phyloP scores from a whole-genome alignment of 2,888 invertebrate genomes.

The Melipona bicolor region DNA sequence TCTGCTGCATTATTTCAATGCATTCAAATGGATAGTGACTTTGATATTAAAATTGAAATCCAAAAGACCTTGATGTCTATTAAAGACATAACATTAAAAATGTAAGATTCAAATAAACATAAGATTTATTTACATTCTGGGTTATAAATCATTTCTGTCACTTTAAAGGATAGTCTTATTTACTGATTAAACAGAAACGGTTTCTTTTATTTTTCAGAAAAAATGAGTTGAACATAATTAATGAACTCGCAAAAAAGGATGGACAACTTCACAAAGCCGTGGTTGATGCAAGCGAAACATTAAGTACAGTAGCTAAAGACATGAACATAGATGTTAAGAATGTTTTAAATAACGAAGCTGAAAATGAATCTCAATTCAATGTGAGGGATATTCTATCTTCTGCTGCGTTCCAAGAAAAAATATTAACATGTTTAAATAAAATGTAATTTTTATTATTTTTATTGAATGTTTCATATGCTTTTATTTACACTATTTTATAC shows the following conservation, averaged over 20 bases:
- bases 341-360: not conserved
- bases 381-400: not conserved
- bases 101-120: constrained; percentile 56
- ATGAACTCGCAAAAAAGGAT: constrained; percentile 61
- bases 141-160: not conserved
- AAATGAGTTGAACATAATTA: constrained; percentile 68
- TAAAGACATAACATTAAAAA: constrained; percentile 47
- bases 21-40: not conserved
- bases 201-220: constrained; percentile 62
- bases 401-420: constrained; percentile 10
- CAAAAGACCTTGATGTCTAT: constrained; percentile 54
- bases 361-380: not conserved
- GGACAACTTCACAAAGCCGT: constrained; percentile 65
- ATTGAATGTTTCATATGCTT: not conserved
- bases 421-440: constrained; percentile 20
- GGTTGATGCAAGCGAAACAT: constrained; percentile 55
- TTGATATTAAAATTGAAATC: constrained; percentile 38
- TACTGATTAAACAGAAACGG: not conserved
- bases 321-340: constrained; percentile 53
- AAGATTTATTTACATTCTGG: not conserved
- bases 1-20: not conserved
- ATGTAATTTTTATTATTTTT: not conserved
- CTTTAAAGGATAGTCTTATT: not conserved
- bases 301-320: constrained; percentile 47
- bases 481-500: constrained; percentile 9